Evolutionary conservation across 2,113 vertebrate genomes (phyloP), one percentile per base, ranked within the genome.

Genomic region (Delphinapterus leucas): DNA sequence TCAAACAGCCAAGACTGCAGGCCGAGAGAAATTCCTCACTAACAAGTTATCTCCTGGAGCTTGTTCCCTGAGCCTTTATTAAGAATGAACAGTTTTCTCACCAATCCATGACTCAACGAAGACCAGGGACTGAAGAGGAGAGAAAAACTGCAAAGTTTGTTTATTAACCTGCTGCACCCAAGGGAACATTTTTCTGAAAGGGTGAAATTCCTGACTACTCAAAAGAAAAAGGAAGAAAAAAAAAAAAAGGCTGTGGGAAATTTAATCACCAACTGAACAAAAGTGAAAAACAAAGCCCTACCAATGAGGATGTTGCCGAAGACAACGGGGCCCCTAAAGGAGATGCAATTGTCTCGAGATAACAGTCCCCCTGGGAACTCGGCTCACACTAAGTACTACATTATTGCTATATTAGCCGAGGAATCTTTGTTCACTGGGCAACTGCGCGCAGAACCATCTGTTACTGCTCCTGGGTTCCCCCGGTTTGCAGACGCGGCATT

Each of bases 151-250:
- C 38, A 83, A 6, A 0, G 94, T 88, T 92, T 97, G 93, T 96
- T 98, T 97, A 96, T 76, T 97, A 96, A 91, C 84, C 81, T 95
- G 80, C 41, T 95, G 58, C 83, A 85, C 94, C 87, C 98, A 96
- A 97, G 91, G 95, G 98, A 97, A 96, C 41, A 20, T 90, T 98
- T 96, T 98, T 97, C 98, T 98, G 97, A 97, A 97, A 98, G 96
- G 97, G 96, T 84, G 86, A 97, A 98, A 95, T 98, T 98, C 97
- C 97, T 96, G 96, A 98, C 83, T 83, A 95, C 97, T 86, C 41
- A 81, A 58, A 92, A 41, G 68, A 68, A 20, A 17, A 41, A 61
- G 60, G 60, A 61, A 23, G 38, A 38, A n/a, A 88, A 31, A 84
- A n/a, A n/a, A 47, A 41, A 14, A 55, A 95, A 80, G 77, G 49